These are phyloP conservation scores for Varanus salvator DNA, from an alignment of 2,113 vertebrate species.

Conservation along the genomic window DNA sequence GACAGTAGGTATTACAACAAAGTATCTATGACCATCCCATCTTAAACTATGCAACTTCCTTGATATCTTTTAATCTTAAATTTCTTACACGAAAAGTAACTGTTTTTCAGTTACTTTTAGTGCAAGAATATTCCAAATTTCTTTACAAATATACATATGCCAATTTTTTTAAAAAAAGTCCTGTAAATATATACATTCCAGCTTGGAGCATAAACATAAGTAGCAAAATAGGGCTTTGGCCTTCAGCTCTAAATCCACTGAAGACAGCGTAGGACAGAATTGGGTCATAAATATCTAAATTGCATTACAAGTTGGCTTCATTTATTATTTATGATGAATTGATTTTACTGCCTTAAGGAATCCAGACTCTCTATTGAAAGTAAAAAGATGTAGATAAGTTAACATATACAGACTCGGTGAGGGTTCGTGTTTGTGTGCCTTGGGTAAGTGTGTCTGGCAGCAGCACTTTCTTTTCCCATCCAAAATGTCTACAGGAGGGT, in stretches of 20 bases:
- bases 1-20: not conserved
- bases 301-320: conserved; percentile 11
- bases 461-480: not conserved
- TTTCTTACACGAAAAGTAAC: not conserved
- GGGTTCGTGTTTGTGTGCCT: not conserved
- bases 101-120: too few relatives aligned
- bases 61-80: not conserved
- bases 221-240: conserved; percentile 18
- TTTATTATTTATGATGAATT: conserved; percentile 36
- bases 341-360: not conserved
- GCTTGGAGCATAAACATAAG: conserved; percentile 26
- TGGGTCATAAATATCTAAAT: conserved; percentile 15
- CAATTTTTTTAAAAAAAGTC: not conserved
- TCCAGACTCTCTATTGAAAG: conserved; percentile 18
- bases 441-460: not conserved
- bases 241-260: conserved; percentile 8
- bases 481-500: not conserved
- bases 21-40: not conserved
- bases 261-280: conserved; percentile 14
- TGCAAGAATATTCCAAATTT: not conserved
- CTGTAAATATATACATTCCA: conserved; percentile 24
- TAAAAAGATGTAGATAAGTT: conserved; percentile 17
- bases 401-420: conserved; percentile 3
- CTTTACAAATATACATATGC: not conserved
- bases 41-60: not conserved